phyloP scores from a whole-genome alignment of 2,113 vertebrate species.

The Accipiter virgatus region DNA sequence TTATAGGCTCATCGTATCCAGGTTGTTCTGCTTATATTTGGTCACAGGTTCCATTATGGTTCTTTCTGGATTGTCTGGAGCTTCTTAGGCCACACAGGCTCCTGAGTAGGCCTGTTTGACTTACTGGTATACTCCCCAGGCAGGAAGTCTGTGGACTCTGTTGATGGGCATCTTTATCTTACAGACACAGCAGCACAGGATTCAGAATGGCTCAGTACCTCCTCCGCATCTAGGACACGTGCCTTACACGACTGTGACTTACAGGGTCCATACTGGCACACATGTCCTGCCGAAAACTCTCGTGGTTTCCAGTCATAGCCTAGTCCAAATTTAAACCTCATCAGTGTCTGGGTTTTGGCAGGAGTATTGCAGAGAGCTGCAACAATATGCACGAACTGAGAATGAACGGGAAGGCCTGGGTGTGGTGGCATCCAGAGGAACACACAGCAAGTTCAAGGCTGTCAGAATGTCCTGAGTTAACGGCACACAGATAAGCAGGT shows the following conservation, averaged over 20 bases:
- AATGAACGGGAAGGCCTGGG: not conserved
- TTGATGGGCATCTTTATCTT: not conserved
- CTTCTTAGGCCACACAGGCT: not conserved
- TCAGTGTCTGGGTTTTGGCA: not conserved
- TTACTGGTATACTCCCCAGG: not conserved
- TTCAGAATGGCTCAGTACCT: not conserved
- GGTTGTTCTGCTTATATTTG: not conserved
- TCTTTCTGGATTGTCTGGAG: not conserved
- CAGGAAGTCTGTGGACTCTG: not conserved
- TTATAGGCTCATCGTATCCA: not conserved
- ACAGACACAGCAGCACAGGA: not conserved
- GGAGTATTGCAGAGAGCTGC: not conserved
- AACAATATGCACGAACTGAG: rapidly evolving
- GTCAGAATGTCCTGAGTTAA: not conserved
- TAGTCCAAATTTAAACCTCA: not conserved
- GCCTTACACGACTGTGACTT: not conserved
- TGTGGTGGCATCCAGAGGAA: not conserved
- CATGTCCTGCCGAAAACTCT: not conserved
- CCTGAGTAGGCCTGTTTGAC: not conserved
- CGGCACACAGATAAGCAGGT: not conserved
- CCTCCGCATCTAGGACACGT: not conserved
- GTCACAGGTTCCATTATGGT: not conserved
- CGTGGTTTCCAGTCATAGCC: not conserved
- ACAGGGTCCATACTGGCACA: not conserved
- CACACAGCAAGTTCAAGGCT: not conserved